Base-by-base conservation (phyloP, 2,888 invertebrate species). In the Sinotaia quadrata region DNA sequence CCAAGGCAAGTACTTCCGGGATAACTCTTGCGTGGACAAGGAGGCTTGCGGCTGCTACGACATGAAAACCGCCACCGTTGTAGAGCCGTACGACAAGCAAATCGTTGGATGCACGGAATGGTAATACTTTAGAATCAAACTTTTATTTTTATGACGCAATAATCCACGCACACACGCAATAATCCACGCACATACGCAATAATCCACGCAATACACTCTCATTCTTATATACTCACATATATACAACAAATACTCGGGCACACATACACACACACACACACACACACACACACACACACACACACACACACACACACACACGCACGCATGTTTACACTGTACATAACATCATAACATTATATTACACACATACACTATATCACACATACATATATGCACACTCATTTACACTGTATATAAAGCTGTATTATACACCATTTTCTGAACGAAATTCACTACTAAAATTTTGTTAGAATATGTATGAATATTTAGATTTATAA, bases 31-130 rank as follows among this genome's bases (percentile, higher is more conserved):
- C 44, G 67, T 67, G 8, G 12, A 44, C 21, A 7, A 36, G 31
- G 49, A 15, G 7, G 4, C 10, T 7, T 67, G 67, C 31, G 67
- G 67, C 3, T 67, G 67, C 58, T 58, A 58, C 24, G 67, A 67
- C 41, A 58, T 67, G 34, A 58, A 57, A 15, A 24, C 7, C 10
- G 49, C 44, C 15, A 31, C n/a, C 1, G 18, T 41, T 37, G 24
- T 58, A 3, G 24, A 2, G 4, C 57, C 44, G 12, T 18, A 47
- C 33, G 58, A 36, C 29, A 33, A 47, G 34, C 34, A 29, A 15
- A 10, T 37, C 18, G 12, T 8, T 8, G 67, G 49, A 33, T 67
- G 67, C 49, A 57, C 31, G n/a, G 34, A 57, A 18, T 58, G 67
- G 58, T 67, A 24, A 67, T 37, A 21, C 51, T 8, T 10, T 15